phyloP scores from a whole-genome alignment of 1,140 invertebrate species.

The Babylonia areolata region DNA sequence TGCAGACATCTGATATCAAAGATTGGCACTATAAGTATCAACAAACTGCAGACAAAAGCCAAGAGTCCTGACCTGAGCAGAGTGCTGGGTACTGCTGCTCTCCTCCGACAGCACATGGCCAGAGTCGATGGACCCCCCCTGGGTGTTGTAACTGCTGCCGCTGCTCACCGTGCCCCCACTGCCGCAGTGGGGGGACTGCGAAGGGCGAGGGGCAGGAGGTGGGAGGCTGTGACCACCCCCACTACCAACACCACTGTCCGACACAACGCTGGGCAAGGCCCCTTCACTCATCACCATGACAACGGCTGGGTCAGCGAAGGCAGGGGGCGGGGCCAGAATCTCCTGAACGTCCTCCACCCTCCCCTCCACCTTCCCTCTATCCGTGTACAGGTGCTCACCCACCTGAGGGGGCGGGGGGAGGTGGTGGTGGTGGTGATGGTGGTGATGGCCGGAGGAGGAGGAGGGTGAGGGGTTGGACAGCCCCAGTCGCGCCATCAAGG shows the following conservation, averaged over 20 bases:
- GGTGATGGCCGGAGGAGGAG: no score
- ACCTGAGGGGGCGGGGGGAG: neutral
- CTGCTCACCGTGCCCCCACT: neutral
- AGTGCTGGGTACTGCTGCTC: conserved; percentile 18
- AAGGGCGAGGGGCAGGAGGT: neutral
- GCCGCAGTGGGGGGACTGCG: neutral
- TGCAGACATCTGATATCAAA: no score
- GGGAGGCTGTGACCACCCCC: neutral
- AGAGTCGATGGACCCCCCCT: neutral
- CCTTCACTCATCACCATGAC: neutral
- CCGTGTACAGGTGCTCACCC: conserved; percentile 23
- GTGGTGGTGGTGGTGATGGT: no score
- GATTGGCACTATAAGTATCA: no score
- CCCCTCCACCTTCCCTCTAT: neutral
- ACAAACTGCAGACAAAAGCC: no score
- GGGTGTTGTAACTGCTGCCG: neutral
- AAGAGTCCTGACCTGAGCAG: conserved; percentile 22
- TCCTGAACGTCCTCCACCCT: conserved; percentile 13
- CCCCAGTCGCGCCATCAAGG: neutral
- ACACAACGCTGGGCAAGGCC: no score
- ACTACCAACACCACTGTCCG: neutral
- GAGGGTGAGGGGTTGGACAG: conserved; percentile 1
- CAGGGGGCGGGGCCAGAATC: conserved; percentile 9
- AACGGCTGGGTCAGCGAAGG: conserved; percentile 2
- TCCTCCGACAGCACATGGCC: conserved; percentile 4